Evolutionary conservation across 92 coral and sea anemone genomes (phyloP), one percentile per base, ranked within the genome.

Genomic region (Phymanthus crucifer): DNA sequence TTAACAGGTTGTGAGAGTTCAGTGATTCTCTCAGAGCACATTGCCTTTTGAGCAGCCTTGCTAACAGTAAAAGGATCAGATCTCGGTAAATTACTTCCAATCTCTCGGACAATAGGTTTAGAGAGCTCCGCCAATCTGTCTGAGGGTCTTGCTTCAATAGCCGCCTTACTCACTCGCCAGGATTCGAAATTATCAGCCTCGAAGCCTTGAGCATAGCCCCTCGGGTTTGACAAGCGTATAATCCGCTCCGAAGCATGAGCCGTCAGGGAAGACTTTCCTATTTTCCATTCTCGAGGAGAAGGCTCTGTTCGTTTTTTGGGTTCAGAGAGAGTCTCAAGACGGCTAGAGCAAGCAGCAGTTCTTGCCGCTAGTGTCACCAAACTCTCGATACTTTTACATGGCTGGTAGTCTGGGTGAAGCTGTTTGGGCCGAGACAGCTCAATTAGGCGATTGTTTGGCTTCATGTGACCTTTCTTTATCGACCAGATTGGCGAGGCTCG

Each of bases 401-500:
- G 99, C 32, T 75, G 81, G 58, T 93, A 96, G 11, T 89, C 88
- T 0, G 87, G 89, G 61, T 96, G 99, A 27, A 88, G 79, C 48
- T 73, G 77, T 73, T 92, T 91, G 31, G 98, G 99, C 31, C 70
- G 67, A 18, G 98, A 82, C 31, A 96, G 85, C 12, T 75, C 66
- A 3, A 32, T 21, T 23, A 93, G 73, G 11, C 93, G 92, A 18
- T 80, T 87, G 69, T 71, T 88, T 5, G 91, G 75, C 6, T 80
- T 72, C 77, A 70, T 48, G 2, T 94, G 87, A 1, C 90, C 95
- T 14, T 79, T 72, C 69, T 83, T 93, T 23, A 93, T 90, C 17
- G 38, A 50, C 98, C 98, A 95, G 26, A 93, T 91, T 23, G 97
- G 97, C 5, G 98, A 90, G 0, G 95, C 84, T 3, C 98, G 97